These are phyloP conservation scores for Tokudaia muenninki DNA, from an alignment of 2,797 vertebrate genomes.

Conservation along the genomic window DNA sequence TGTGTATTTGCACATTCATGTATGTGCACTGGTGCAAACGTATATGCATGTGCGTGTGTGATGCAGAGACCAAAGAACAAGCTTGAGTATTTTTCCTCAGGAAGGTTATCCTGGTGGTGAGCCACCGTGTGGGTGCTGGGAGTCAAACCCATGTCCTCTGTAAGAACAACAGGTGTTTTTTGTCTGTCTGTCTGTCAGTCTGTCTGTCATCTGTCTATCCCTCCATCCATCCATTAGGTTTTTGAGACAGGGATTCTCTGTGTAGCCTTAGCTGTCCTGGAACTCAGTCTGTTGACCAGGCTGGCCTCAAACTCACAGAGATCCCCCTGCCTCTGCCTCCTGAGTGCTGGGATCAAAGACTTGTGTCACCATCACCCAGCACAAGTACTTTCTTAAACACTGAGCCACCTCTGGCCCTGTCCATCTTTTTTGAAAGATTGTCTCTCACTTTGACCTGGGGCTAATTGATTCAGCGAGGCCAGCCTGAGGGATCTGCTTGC, in stretches of 20 bases:
- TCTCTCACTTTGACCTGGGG: neutral
- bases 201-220: rapidly evolving
- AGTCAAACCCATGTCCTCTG: neutral
- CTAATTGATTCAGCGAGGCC: neutral
- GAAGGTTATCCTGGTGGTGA: neutral
- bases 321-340: neutral
- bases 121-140: neutral
- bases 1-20: too few relatives aligned
- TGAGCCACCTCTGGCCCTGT: neutral
- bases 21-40: neutral
- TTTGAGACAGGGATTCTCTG: neutral
- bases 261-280: neutral
- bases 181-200: neutral
- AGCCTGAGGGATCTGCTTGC: neutral
- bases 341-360: neutral
- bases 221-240: neutral
- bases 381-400: neutral
- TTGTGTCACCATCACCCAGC: too few relatives aligned
- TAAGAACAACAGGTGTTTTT: neutral
- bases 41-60: neutral
- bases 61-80: neutral
- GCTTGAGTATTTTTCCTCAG: neutral
- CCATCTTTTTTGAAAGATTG: neutral
- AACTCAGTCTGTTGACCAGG: neutral
- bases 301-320: too few relatives aligned